Evolutionary conservation across 2,888 invertebrate species (phyloP).

Genomic region (Gerris lacustris): DNA sequence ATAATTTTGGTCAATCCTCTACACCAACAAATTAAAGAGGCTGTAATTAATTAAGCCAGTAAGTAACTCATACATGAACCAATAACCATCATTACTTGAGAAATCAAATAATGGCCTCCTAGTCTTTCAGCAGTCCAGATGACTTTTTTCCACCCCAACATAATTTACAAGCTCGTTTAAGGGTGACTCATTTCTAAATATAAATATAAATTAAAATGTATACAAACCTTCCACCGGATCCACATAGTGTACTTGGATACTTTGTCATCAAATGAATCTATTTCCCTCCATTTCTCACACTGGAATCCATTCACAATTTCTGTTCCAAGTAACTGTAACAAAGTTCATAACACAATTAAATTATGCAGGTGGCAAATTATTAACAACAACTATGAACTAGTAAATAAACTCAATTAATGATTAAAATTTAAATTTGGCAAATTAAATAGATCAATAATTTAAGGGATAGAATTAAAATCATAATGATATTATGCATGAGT

Average conservation of each 20-base stretch:
- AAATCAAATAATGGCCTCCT: too few species aligned
- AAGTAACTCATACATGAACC: too few species aligned
- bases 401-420: not conserved
- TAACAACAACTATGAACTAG: constrained; percentile 6
- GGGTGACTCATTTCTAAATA: not conserved
- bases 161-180: constrained; percentile 51
- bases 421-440: not conserved
- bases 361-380: constrained; percentile 9
- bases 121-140: not conserved
- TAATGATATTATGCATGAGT: too few species aligned
- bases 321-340: constrained; percentile 42
- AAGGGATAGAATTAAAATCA: too few species aligned
- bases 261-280: constrained; percentile 59
- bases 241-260: constrained; percentile 80
- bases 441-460: too few species aligned
- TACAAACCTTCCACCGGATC: constrained; percentile 55
- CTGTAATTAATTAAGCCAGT: too few species aligned
- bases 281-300: constrained; percentile 67
- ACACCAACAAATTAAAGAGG: too few species aligned
- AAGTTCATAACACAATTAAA: constrained; percentile 22
- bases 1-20: too few species aligned
- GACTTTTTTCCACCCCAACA: too few species aligned
- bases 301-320: constrained; percentile 57
- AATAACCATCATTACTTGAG: too few species aligned
- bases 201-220: not conserved